phyloP scores from a whole-genome alignment of 2,797 vertebrate species.

The Odontamblyopus rebecca region DNA sequence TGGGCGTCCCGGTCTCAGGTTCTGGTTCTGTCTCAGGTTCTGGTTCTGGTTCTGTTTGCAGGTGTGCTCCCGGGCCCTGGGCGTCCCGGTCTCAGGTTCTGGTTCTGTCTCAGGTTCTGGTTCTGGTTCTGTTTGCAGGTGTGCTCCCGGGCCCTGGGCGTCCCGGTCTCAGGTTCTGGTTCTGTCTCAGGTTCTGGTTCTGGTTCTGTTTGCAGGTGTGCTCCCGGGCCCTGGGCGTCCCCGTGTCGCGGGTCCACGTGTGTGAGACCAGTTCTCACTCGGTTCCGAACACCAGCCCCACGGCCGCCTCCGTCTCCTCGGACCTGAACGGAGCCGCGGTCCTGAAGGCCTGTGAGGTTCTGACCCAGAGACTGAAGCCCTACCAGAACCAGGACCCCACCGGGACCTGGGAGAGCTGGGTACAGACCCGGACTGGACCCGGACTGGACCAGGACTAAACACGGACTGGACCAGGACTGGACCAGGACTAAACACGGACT shows the following conservation, averaged over 20 bases:
- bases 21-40: too few species aligned
- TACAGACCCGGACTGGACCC: slow-evolving; percentile 26
- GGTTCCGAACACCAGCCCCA: slow-evolving; percentile 91
- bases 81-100: too few species aligned
- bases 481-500: background rate
- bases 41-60: too few species aligned
- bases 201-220: slow-evolving; percentile 80
- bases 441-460: background rate
- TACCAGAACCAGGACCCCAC: slow-evolving; percentile 84
- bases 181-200: too few species aligned
- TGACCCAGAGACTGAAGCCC: slow-evolving; percentile 83
- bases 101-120: too few species aligned
- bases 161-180: too few species aligned
- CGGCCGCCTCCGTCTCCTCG: slow-evolving; percentile 88
- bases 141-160: too few species aligned
- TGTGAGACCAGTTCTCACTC: slow-evolving; percentile 94
- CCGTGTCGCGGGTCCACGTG: slow-evolving; percentile 87
- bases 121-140: background rate
- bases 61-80: too few species aligned
- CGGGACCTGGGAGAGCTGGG: slow-evolving; percentile 85
- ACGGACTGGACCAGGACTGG: background rate
- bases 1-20: too few species aligned
- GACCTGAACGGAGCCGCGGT: slow-evolving; percentile 92
- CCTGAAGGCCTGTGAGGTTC: slow-evolving; percentile 85
- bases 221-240: slow-evolving; percentile 83